A percentile compares a stretch with the other conserved stretches of the same genome.
Conservation (phyloP, 2,113 vertebrate genomes). For the Festucalex cinctus region DNA sequence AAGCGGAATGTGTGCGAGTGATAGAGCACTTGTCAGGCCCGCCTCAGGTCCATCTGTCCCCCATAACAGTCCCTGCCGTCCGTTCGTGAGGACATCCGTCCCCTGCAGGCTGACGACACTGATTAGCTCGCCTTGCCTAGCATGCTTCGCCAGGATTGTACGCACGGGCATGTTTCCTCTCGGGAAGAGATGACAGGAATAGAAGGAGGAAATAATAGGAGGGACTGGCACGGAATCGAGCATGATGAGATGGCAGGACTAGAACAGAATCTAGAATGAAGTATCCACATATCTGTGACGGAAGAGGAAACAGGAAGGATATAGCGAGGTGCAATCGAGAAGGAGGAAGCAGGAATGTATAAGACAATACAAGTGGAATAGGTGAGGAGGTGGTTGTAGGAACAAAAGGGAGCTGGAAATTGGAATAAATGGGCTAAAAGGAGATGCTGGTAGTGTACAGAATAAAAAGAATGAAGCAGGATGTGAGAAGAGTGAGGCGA, state of each 20-base stretch:
- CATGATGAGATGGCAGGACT: neutral
- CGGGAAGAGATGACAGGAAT: neutral
- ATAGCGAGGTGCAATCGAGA: too few relatives aligned
- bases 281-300: neutral
- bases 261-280: neutral
- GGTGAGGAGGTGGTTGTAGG: neutral
- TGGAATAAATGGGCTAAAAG: neutral
- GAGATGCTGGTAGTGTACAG: neutral
- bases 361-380: too few relatives aligned
- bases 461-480: neutral
- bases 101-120: neutral
- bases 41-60: conserved; percentile 27
- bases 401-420: neutral
- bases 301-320: too few relatives aligned
- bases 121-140: neutral
- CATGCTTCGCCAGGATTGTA: neutral
- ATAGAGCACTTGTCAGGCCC: conserved; percentile 32
- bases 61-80: conserved; percentile 13
- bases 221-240: neutral
- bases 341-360: too few relatives aligned
- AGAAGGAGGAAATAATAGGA: neutral
- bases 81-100: conserved; percentile 6
- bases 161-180: neutral
- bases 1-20: conserved; percentile 46
- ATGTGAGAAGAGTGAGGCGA: neutral